Conservation (phyloP, 2,797 vertebrate genomes). For the Aratinga solstitialis region DNA sequence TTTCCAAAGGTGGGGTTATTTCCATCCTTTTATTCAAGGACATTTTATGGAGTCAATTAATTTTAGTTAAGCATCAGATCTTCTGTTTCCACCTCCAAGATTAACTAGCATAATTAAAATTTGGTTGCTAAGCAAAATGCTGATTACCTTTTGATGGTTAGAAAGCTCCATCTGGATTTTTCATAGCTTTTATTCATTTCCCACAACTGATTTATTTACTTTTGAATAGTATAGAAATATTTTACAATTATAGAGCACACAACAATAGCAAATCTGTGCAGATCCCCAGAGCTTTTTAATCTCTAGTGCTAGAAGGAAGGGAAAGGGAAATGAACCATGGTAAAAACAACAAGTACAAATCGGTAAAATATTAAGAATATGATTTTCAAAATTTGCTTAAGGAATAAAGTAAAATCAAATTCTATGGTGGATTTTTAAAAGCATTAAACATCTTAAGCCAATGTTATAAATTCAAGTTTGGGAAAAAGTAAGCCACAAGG, state of each 20-base stretch:
- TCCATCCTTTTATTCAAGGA: slow-evolving; percentile 36
- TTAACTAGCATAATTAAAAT: slow-evolving; percentile 62
- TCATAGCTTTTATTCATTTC: slow-evolving; percentile 31
- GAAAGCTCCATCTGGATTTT: slow-evolving; percentile 25
- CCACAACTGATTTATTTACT: slow-evolving; percentile 23
- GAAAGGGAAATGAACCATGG: not conserved
- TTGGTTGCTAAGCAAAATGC: slow-evolving; percentile 58
- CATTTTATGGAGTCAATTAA: slow-evolving; percentile 44
- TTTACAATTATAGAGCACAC: not conserved
- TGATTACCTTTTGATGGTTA: slow-evolving; percentile 33
- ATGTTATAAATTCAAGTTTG: not conserved
- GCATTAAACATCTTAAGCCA: not conserved
- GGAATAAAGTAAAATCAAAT: not conserved
- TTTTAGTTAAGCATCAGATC: slow-evolving; percentile 52
- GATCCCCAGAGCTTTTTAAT: not conserved
- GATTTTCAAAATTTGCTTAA: not conserved
- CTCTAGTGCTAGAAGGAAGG: not conserved
- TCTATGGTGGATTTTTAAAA: not conserved
- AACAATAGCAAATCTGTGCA: not conserved
- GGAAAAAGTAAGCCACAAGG: not conserved
- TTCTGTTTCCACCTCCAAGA: slow-evolving; percentile 42
- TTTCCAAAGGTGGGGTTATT: slow-evolving; percentile 51
- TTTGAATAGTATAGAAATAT: not conserved
- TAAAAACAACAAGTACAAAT: not conserved
- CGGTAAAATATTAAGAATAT: not conserved